A percentile compares a stretch with the other conserved stretches of the same genome.
Evolutionary conservation across 2,797 vertebrate species (phyloP).

Genomic region (Numenius phaeopus): DNA sequence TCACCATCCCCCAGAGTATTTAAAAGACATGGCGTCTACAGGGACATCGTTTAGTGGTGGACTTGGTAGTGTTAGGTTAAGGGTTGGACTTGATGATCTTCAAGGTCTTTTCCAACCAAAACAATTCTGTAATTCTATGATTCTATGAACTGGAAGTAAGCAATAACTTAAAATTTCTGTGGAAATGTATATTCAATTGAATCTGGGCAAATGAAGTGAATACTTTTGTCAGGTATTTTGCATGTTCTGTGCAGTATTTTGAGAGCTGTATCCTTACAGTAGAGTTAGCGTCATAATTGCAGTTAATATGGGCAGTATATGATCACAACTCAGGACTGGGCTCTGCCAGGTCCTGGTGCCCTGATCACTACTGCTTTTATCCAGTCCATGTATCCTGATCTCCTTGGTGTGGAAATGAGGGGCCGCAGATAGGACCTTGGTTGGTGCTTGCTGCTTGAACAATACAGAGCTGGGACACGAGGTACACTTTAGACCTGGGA

Average conservation of each 20-base stretch:
- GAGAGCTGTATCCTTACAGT: background rate
- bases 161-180: background rate
- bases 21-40: rapidly evolving
- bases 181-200: background rate
- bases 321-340: background rate
- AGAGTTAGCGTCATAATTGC: background rate
- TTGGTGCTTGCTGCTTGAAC: background rate
- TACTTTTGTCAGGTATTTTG: background rate
- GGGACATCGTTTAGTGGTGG: background rate
- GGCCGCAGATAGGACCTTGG: background rate
- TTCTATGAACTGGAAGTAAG: background rate
- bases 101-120: background rate
- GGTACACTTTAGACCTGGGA: background rate
- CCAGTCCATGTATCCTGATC: background rate
- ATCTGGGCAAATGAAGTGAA: background rate
- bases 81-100: background rate
- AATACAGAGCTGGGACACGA: background rate
- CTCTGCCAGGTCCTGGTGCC: background rate
- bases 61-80: background rate
- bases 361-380: background rate
- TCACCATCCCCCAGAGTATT: background rate
- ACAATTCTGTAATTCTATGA: background rate
- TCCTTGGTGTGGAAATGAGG: background rate
- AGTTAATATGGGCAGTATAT: background rate
- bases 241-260: background rate